Evolutionary conservation across 2,113 vertebrate genomes (phyloP).

Genomic region (Larimichthys polyactis): DNA sequence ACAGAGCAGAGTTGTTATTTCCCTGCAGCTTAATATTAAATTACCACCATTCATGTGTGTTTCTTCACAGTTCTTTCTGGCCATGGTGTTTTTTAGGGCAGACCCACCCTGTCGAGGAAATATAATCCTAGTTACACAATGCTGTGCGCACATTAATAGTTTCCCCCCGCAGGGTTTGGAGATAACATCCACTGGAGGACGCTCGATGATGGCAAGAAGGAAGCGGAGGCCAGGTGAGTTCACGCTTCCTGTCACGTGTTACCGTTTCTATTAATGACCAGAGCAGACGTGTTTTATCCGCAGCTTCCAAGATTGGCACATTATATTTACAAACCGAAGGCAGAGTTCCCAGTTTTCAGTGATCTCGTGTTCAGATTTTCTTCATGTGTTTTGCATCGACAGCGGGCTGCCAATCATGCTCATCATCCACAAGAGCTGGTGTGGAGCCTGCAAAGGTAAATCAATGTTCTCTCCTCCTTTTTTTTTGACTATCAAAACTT

Average conservation of each 20-base stretch:
- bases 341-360: not conserved
- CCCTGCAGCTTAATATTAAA: conserved; percentile 16
- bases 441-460: conserved; percentile 98
- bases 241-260: not conserved
- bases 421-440: conserved; percentile 98
- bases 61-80: conserved; percentile 5
- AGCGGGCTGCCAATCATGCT: conserved; percentile 97
- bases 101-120: conserved; percentile 45
- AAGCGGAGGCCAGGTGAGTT: conserved; percentile 93
- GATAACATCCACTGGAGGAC: conserved; percentile 97
- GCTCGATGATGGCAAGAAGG: conserved; percentile 95
- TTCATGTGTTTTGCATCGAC: conserved; percentile 60
- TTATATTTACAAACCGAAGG: not conserved
- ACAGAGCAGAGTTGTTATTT: not conserved
- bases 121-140: conserved; percentile 19
- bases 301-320: not conserved
- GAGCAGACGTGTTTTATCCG: not conserved
- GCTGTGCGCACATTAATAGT: conserved; percentile 3
- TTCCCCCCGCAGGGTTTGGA: conserved; percentile 90
- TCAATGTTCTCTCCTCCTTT: not conserved
- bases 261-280: not conserved
- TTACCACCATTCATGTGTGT: conserved; percentile 15
- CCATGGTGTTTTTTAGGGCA: conserved; percentile 39
- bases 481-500: not conserved
- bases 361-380: not conserved